These are phyloP conservation scores for Thereuonema tuberculata DNA, from an alignment of 1,140 invertebrate genomes.

Conservation along the genomic window DNA sequence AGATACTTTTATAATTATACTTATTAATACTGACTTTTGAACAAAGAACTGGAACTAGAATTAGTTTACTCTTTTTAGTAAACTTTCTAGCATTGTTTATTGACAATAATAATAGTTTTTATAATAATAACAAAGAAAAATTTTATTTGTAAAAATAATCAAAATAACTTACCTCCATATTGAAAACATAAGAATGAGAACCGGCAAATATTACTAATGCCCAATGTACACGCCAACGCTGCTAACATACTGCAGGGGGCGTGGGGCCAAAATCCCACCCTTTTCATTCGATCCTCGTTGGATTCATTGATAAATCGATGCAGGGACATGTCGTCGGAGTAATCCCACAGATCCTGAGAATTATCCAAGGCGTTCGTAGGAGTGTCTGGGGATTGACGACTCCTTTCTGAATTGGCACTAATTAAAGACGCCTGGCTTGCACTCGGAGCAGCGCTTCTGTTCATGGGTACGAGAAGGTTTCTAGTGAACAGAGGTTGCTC, in stretches of 20 bases:
- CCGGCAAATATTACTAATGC: slow-evolving; percentile 73
- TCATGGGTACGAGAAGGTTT: not conserved
- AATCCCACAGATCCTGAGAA: not conserved
- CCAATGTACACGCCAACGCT: slow-evolving; percentile 65
- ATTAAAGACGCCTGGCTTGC: not conserved
- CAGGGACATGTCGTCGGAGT: not conserved
- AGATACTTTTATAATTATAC: no score
- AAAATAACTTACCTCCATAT: slow-evolving; percentile 69
- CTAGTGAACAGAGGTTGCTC: no score
- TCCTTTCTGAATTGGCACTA: not conserved
- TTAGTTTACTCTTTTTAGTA: no score
- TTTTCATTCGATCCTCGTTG: slow-evolving; percentile 8
- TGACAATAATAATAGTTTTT: no score
- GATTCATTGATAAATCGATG: slow-evolving; percentile 6
- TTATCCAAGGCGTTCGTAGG: not conserved
- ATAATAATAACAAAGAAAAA: no score
- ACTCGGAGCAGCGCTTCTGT: not conserved
- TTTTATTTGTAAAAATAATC: no score
- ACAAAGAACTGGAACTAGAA: no score
- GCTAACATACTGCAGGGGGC: slow-evolving; percentile 61
- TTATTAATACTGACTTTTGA: no score
- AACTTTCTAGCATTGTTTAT: no score
- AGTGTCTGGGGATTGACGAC: not conserved
- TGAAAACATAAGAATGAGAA: slow-evolving; percentile 73
- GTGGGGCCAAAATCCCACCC: slow-evolving; percentile 54